Base-by-base conservation (phyloP, 1,140 invertebrate species). In the Drosophila carrolli region DNA sequence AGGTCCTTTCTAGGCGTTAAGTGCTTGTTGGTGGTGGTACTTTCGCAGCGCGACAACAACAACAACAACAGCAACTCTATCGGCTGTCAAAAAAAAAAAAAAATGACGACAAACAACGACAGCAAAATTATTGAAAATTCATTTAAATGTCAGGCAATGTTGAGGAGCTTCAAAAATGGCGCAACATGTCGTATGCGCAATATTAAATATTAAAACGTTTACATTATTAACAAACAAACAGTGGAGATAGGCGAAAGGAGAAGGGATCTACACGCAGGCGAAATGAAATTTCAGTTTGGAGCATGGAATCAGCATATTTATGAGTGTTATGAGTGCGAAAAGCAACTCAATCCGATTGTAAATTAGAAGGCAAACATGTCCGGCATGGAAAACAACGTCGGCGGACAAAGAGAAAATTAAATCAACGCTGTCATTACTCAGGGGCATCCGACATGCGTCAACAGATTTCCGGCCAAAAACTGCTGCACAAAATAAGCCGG, bases 181-280 rank as follows among this genome's bases (percentile, higher is more conserved):
- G 60, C 81, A 88, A 82, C 83, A 86, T 86, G 83, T 88, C 82
- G 83, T 86, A 86, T 86, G 83, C 82, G 83, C 74, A 70, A 72
- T 86, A 86, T 86, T 68, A 86, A 86, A 86, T 86, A 86, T 86
- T 88, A 88, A 86, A 81, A 65, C 66, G 75, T 57, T 82, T 86
- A 82, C 82, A 86, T 88, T 82, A 88, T 86, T 86, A 79, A 86
- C 78, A 88, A 70, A 54, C 53, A 62, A 73, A 61, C 41, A 32
- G 41, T 57, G 32, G 10, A 43, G 60, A 50, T 14, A 50, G 63
- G 59, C 55, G 11, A 14, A 38, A 43, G 57, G 16, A 35, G 29
- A 16, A n/a, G 40, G 19, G 71, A 14, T 29, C 10, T 14, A 9
- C 43, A 37, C 44, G 44, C 27, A 62, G 51, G 23, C 38, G 29